Evolutionary conservation across 2,888 invertebrate genomes (phyloP).

Genomic region (Leucoma salicis): DNA sequence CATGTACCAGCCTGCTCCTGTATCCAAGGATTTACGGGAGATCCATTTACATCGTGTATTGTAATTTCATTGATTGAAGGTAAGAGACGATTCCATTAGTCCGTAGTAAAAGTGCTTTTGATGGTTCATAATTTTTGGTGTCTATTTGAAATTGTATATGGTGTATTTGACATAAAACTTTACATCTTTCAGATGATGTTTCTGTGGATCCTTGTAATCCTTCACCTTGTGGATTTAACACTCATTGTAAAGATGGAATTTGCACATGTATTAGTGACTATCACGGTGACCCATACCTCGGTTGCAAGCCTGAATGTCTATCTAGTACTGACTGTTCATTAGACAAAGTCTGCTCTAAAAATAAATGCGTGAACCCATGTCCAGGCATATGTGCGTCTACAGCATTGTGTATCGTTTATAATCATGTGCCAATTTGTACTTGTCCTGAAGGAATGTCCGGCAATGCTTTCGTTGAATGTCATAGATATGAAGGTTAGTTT

Average conservation of each 20-base stretch:
- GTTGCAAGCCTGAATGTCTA: slow-evolving; percentile 90
- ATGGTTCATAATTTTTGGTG: background rate
- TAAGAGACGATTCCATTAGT: slow-evolving; percentile 23
- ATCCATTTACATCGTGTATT: slow-evolving; percentile 87
- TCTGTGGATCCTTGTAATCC: slow-evolving; percentile 86
- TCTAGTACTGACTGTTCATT: slow-evolving; percentile 87
- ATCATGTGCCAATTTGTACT: slow-evolving; percentile 85
- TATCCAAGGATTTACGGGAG: slow-evolving; percentile 87
- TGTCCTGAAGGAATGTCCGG: slow-evolving; percentile 85
- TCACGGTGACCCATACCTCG: slow-evolving; percentile 87
- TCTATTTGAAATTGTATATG: background rate
- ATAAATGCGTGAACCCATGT: slow-evolving; percentile 89
- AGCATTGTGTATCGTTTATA: slow-evolving; percentile 83
- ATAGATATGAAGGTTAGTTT: slow-evolving; percentile 73
- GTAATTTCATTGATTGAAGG: slow-evolving; percentile 72
- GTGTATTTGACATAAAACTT: background rate
- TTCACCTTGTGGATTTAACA: slow-evolving; percentile 86
- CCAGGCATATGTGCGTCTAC: slow-evolving; percentile 85
- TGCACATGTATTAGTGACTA: slow-evolving; percentile 88
- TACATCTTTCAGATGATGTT: slow-evolving; percentile 56
- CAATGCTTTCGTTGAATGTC: slow-evolving; percentile 87
- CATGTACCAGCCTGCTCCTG: slow-evolving; percentile 88
- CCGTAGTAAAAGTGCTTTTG: background rate
- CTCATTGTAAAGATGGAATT: slow-evolving; percentile 83
- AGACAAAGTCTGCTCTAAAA: slow-evolving; percentile 86